A percentile compares a stretch with the other conserved stretches of the same genome.
Evolutionary conservation across 2,113 vertebrate species (phyloP).

Genomic region (Microtus pennsylvanicus): DNA sequence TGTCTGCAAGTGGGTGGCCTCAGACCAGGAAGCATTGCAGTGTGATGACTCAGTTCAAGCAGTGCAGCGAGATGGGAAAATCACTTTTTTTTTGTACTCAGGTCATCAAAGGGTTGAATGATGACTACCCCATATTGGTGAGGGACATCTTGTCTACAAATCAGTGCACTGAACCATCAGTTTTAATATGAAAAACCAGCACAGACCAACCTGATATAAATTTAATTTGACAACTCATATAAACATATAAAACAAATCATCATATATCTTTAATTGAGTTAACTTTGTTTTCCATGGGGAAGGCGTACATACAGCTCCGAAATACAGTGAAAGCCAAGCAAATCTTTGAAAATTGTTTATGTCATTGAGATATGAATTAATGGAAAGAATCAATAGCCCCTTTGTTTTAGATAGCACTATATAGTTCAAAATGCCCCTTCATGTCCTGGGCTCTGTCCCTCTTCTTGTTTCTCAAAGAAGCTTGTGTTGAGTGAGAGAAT

Average conservation of each 20-base stretch:
- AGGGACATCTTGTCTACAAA: not conserved
- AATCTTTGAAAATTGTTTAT: not conserved
- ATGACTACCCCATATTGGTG: not conserved
- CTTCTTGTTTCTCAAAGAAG: not conserved
- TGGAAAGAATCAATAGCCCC: not conserved
- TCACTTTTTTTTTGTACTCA: not conserved
- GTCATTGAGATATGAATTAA: not conserved
- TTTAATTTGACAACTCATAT: not conserved
- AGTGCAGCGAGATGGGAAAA: not conserved
- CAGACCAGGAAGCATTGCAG: not conserved
- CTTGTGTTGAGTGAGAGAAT: not conserved
- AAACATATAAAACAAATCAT: not conserved
- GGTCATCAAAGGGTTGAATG: not conserved
- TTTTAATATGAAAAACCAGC: not conserved
- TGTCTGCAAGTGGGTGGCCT: not conserved
- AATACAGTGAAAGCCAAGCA: not conserved
- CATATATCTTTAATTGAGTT: not conserved
- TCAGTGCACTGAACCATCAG: not conserved
- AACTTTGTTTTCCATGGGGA: slow-evolving; percentile 19
- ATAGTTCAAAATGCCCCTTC: not conserved
- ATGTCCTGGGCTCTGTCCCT: not conserved
- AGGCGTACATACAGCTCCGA: not conserved
- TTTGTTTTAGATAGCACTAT: not conserved
- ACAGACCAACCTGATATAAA: not conserved
- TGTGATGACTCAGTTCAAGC: not conserved